Percentiles rank a stretch among this genome's conserved stretches.
Conservation (phyloP, 1,140 invertebrate species). For the Calliopsis andreniformis region DNA sequence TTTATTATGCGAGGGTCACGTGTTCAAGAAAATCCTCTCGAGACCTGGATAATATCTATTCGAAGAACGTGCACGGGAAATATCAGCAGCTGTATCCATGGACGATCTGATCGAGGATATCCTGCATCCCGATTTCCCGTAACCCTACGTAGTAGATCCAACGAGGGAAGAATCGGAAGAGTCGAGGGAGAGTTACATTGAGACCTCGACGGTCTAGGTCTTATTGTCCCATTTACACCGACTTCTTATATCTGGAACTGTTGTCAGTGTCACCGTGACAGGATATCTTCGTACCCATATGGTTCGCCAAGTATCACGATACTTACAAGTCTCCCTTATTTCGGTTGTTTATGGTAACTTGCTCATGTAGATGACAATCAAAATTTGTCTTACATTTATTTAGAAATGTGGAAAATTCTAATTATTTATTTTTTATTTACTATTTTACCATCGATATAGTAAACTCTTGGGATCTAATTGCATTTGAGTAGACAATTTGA, state of each 20-base stretch:
- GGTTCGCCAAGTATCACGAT: too few relatives aligned
- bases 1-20: conserved; percentile 32
- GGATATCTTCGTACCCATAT: too few relatives aligned
- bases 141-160: conserved; percentile 33
- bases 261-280: neutral
- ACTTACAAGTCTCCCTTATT: too few relatives aligned
- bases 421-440: too few relatives aligned
- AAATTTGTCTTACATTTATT: too few relatives aligned
- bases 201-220: conserved; percentile 13
- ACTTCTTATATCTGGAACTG: conserved; percentile 1
- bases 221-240: conserved; percentile 48
- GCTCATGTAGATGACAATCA: too few relatives aligned
- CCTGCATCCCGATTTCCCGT: conserved; percentile 48
- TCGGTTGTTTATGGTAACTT: too few relatives aligned
- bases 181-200: conserved; percentile 25
- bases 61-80: conserved; percentile 42
- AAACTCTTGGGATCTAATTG: too few relatives aligned
- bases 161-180: conserved; percentile 23
- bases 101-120: conserved; percentile 43
- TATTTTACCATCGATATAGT: too few relatives aligned
- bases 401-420: too few relatives aligned
- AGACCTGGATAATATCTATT: conserved; percentile 46
- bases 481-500: too few relatives aligned
- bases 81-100: conserved; percentile 42
- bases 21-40: conserved; percentile 31